These are phyloP conservation scores for Marcusenius ussheri DNA, from an alignment of 2,113 vertebrate genomes.

Conservation along the genomic window DNA sequence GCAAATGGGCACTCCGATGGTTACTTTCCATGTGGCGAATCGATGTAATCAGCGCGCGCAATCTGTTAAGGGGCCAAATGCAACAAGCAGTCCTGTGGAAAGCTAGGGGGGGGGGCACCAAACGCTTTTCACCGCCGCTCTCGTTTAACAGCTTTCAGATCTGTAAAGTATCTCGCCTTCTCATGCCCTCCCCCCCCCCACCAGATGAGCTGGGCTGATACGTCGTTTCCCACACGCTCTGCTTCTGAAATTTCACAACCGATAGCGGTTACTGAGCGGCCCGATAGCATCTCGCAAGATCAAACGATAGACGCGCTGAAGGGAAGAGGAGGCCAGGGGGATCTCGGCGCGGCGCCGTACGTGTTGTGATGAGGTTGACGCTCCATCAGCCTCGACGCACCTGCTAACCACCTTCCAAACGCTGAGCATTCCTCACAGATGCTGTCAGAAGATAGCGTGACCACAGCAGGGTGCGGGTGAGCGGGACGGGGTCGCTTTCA, in stretches of 20 bases:
- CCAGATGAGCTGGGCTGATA: slow-evolving; percentile 57
- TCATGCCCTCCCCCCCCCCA: slow-evolving; percentile 40
- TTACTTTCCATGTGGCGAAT: slow-evolving; percentile 37
- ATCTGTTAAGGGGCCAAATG: slow-evolving; percentile 22
- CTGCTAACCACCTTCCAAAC: slow-evolving; percentile 17
- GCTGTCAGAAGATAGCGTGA: slow-evolving; percentile 11
- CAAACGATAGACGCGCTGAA: slow-evolving; percentile 33
- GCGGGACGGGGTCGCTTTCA: neutral
- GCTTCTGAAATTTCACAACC: slow-evolving; percentile 64
- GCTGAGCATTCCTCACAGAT: slow-evolving; percentile 42
- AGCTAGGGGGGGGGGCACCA: slow-evolving; percentile 21
- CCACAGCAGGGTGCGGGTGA: neutral
- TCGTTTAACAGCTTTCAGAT: slow-evolving; percentile 46
- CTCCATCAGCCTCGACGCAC: slow-evolving; percentile 49
- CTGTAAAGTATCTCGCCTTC: slow-evolving; percentile 52
- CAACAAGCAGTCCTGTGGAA: slow-evolving; percentile 34
- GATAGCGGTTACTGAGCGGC: slow-evolving; percentile 54
- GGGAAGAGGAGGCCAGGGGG: slow-evolving; percentile 23
- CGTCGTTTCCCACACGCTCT: slow-evolving; percentile 56
- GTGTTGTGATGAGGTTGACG: slow-evolving; percentile 45
- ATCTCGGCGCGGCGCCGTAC: slow-evolving; percentile 30
- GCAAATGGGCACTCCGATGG: slow-evolving; percentile 34
- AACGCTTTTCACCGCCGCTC: slow-evolving; percentile 53
- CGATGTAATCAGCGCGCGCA: slow-evolving; percentile 32
- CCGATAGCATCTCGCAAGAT: slow-evolving; percentile 60